Base-by-base conservation (phyloP, 2,113 vertebrate species). In the Ciconia stormi region DNA sequence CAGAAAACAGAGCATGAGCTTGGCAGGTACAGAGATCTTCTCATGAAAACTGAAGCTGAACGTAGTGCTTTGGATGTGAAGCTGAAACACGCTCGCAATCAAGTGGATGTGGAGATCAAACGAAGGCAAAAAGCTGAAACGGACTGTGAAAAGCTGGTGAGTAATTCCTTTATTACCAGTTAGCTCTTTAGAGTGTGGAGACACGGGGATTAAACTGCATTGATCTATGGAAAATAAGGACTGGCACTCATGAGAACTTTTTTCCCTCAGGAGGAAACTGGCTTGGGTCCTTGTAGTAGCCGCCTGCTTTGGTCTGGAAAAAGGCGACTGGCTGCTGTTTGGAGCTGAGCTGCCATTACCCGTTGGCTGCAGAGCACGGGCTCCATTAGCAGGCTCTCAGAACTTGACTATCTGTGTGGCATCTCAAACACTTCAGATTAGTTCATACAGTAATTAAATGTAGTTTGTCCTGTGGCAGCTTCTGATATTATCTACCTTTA, bases 61-160 rank as follows among this genome's bases (percentile, higher is more conserved):
- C 98, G 98, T 7, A 98, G 98, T 8, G 98, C 99, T 13, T 78
- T 99, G 97, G 99, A 99, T 61, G 99, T 99, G 86, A 99, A 99
- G 96, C 98, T 99, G 87, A 99, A 99, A 96, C 99, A 99, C 3
- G 99, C 99, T 34, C 99, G 99, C 36, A 99, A 99, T 95, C 99
- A 99, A 93, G 99, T 99, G 73, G 99, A 99, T 3, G 98, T 99
- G 73, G 99, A 99, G 98, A 99, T 99, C 95, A 98, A 99, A 74
- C 97, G 99, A 47, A 98, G 99, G 70, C 99, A 99, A 50, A 99
- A 99, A 87, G 99, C 99, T 8, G 99, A 99, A 94, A 97, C 98
- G 1, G 99, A 99, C 42, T 99, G 99, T 23, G 99, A 99, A 66
- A 99, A 99, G 87, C 93, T 99, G 98, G 99, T 99, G 93, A 77